Base-by-base conservation (phyloP, 2,888 invertebrate species). In the Nomada ferruginata region DNA sequence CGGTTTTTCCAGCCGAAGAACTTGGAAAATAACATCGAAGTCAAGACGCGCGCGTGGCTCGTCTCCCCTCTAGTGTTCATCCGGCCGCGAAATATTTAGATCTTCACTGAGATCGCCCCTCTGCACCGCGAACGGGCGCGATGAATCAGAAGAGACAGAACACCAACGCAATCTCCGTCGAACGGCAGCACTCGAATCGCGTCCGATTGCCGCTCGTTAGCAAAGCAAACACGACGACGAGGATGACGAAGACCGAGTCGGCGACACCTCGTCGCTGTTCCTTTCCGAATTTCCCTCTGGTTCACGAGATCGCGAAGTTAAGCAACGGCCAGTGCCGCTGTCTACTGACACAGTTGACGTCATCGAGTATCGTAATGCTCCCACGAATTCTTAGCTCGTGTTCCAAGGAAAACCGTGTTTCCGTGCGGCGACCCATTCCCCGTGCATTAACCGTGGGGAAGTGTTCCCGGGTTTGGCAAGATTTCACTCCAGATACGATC, bases 401-500 rank as follows among this genome's bases (percentile, higher is more conserved):
- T 80, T 72, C 73, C 66, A 80, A 80, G 79, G 71, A 78, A 80
- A 78, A 78, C 66, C 72, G 78, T 72, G 61, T 66, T 72, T 72
- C 66, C 61, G 73, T 36, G 79, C 71, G 64, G 71, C 72, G 73
- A 64, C 79, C 78, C 79, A 63, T 73, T 73, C 80, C 78, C 79
- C 79, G 78, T 72, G 80, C 80, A 78, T 72, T 80, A 78, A 78
- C 80, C 78, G 80, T 80, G 72, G 78, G 72, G 55, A 78, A 76
- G 76, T 70, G 69, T 70, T 70, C 79, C 64, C 76, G 79, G 44
- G 78, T 26, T 72, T 63, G 80, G 65, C 78, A 72, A 80, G 80
- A 80, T 78, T 78, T 80, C 66, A 61, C 44, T 61, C 50, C 55
- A 72, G 80, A 80, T 78, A 65, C 50, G 53, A 44, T 20, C 52